Evolutionary conservation across 2,888 invertebrate species (phyloP).

Genomic region (Lacanobia wlatinum): DNA sequence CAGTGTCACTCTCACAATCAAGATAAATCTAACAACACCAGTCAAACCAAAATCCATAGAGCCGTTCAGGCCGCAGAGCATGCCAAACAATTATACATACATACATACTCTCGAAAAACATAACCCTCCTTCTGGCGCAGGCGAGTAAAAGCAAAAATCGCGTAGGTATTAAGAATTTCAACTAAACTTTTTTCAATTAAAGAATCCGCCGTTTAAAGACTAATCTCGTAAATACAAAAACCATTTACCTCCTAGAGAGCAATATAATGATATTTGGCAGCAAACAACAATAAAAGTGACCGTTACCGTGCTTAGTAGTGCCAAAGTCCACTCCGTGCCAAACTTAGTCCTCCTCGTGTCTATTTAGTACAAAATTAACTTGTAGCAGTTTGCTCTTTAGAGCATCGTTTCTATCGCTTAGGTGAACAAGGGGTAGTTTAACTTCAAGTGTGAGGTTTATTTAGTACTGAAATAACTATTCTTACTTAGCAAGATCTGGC

Average conservation of each 20-base stretch:
- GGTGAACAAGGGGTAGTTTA: slow-evolving; percentile 14
- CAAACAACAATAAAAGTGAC: slow-evolving; percentile 51
- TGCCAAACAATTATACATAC: too few species aligned
- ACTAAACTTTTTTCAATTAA: slow-evolving; percentile 7
- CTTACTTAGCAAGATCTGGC: background rate
- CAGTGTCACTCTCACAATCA: too few species aligned
- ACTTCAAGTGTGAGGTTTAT: background rate
- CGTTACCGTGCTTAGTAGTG: slow-evolving; percentile 41
- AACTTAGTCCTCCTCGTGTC: slow-evolving; percentile 40
- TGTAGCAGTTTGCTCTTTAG: slow-evolving; percentile 35
- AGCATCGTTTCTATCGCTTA: slow-evolving; percentile 25
- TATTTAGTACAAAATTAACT: slow-evolving; percentile 49
- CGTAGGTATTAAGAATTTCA: background rate
- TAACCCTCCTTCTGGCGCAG: too few species aligned
- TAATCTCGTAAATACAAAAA: slow-evolving; percentile 29
- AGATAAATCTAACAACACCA: too few species aligned
- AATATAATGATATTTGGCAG: slow-evolving; percentile 51
- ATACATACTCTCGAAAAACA: too few species aligned
- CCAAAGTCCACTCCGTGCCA: slow-evolving; percentile 45
- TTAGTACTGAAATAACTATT: background rate
- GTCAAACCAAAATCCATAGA: too few species aligned
- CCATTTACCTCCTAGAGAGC: slow-evolving; percentile 28
- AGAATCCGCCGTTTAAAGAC: background rate
- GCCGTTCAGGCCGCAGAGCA: too few species aligned
- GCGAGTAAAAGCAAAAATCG: too few species aligned